These are phyloP conservation scores for Dynastes hyllus DNA, from an alignment of 2,888 invertebrate species.

Conservation along the genomic window DNA sequence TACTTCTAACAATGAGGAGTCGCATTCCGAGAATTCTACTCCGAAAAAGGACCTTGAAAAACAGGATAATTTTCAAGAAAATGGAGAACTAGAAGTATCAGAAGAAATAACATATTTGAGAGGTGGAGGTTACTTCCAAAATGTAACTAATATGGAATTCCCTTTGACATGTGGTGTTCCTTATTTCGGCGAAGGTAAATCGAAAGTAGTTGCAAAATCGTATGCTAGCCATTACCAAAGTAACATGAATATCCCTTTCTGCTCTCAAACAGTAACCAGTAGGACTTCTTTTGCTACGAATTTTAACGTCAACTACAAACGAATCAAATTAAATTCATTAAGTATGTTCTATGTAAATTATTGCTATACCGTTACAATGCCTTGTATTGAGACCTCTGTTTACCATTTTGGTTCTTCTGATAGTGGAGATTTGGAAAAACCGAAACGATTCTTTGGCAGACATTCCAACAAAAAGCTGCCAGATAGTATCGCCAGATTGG, in stretches of 20 bases:
- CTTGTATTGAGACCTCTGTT: constrained; percentile 48
- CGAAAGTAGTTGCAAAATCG: constrained; percentile 31
- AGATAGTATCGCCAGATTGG: constrained; percentile 51
- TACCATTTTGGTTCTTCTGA: constrained; percentile 52
- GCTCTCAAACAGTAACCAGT: constrained; percentile 16
- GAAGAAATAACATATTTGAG: constrained; percentile 73
- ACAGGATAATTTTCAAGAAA: constrained; percentile 58
- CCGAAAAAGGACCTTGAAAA: constrained; percentile 71
- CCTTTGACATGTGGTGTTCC: constrained; percentile 57
- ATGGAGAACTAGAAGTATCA: constrained; percentile 67
- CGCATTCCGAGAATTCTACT: constrained; percentile 60
- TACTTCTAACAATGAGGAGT: constrained; percentile 70
- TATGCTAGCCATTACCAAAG: constrained; percentile 34
- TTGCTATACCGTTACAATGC: constrained; percentile 50
- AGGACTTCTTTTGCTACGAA: constrained; percentile 51
- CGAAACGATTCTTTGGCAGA: constrained; percentile 11
- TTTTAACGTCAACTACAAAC: constrained; percentile 52
- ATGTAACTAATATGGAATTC: constrained; percentile 73
- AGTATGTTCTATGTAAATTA: constrained; percentile 54
- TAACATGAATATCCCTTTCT: constrained; percentile 14
- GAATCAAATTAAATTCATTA: constrained; percentile 45
- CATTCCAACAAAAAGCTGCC: constrained; percentile 43
- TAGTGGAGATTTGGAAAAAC: neutral
- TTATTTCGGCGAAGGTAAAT: constrained; percentile 41
- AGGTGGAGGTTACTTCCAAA: constrained; percentile 70